Percentiles rank a stretch among this genome's conserved stretches.
phyloP scores from a whole-genome alignment of 2,113 vertebrate species.

The Melanerpes formicivorus region DNA sequence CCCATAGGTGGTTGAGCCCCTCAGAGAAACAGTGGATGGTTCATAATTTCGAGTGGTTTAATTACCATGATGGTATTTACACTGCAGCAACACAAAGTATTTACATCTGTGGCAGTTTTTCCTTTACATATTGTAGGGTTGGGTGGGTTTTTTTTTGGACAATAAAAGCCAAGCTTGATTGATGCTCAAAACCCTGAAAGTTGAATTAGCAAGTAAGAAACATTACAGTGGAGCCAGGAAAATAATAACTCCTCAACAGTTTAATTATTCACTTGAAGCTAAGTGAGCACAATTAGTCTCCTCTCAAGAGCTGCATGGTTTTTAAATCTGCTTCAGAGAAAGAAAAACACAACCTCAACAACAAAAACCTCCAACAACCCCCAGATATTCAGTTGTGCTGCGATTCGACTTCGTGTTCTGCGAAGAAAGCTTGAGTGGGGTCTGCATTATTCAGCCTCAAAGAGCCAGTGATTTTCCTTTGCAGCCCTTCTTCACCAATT shows the following conservation, averaged over 20 bases:
- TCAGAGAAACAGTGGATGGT: not conserved
- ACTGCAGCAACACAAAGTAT: not conserved
- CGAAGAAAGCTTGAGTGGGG: not conserved
- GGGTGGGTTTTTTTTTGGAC: not conserved
- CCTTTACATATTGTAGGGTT: not conserved
- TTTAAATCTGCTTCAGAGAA: not conserved
- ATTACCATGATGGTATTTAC: not conserved
- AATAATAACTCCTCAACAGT: not conserved
- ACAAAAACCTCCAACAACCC: not conserved
- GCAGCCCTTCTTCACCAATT: not conserved
- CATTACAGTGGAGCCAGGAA: not conserved
- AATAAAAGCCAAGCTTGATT: not conserved
- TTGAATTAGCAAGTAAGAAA: constrained; percentile 9
- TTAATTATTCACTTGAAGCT: constrained; percentile 40
- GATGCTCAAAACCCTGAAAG: not conserved
- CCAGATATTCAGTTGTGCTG: not conserved
- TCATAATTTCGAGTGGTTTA: not conserved
- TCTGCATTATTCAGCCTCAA: not conserved
- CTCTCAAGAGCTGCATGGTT: constrained; percentile 11
- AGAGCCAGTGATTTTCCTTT: not conserved
- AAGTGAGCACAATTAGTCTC: constrained; percentile 36
- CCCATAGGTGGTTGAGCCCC: not conserved
- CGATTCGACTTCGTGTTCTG: not conserved
- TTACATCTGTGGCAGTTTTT: not conserved
- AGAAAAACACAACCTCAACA: not conserved